Evolutionary conservation across 2,113 vertebrate species (phyloP).

Genomic region (Xenus cinereus): DNA sequence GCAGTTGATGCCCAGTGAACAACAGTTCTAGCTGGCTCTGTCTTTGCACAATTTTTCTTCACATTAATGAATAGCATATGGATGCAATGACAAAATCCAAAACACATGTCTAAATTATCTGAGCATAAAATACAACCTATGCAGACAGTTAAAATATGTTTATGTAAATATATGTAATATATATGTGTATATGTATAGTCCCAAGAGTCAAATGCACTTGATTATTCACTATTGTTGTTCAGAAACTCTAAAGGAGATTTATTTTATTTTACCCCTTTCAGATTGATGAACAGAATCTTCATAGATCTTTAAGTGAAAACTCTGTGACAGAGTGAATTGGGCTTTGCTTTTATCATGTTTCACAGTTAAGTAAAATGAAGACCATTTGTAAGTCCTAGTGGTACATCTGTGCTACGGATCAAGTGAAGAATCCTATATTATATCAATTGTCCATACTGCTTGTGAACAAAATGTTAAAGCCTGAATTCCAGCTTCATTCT

Average conservation of each 20-base stretch:
- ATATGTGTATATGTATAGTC: neutral
- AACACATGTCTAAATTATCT: neutral
- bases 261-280: neutral
- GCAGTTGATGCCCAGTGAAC: neutral
- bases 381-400: neutral
- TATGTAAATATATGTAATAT: conserved; percentile 1
- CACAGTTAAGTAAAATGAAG: neutral
- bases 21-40: neutral
- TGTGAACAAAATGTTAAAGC: neutral
- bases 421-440: neutral
- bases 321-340: neutral
- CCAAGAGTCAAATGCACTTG: neutral
- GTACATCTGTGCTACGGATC: neutral
- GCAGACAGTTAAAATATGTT: neutral
- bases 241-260: neutral
- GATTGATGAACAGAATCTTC: neutral
- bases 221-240: neutral
- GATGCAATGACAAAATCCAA: neutral
- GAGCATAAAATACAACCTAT: neutral
- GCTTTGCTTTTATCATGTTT: conserved; percentile 2
- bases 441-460: neutral
- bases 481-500: conserved; percentile 5
- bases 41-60: neutral
- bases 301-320: neutral
- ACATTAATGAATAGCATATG: neutral